Evolutionary conservation across 1,140 invertebrate genomes (phyloP).

Genomic region (Drosophila quadrilineata): DNA sequence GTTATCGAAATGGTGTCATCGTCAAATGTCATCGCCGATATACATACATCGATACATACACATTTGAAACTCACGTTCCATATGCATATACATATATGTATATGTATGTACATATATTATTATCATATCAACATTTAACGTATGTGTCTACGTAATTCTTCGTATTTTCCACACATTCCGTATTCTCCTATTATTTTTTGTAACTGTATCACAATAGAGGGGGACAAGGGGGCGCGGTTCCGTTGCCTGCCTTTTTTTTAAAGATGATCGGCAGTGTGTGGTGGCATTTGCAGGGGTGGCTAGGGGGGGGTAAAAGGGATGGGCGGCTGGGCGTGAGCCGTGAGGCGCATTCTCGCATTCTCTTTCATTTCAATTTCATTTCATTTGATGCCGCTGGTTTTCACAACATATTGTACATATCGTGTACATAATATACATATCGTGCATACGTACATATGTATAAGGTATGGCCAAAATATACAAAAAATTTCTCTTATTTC

Average conservation of each 20-base stretch:
- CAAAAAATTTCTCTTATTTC: too few relatives aligned
- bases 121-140: constrained; percentile 43
- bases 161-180: constrained; percentile 40
- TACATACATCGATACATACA: constrained; percentile 4
- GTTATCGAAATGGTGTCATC: constrained; percentile 14
- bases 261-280: too few relatives aligned
- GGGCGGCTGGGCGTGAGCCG: too few relatives aligned
- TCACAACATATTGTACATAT: too few relatives aligned
- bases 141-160: constrained; percentile 47
- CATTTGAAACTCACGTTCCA: not conserved
- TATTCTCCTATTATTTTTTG: constrained; percentile 20
- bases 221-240: too few relatives aligned
- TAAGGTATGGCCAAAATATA: constrained; percentile 26
- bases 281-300: too few relatives aligned
- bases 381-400: too few relatives aligned
- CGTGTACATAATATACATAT: too few relatives aligned
- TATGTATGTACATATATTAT: constrained; percentile 13
- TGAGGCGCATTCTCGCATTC: too few relatives aligned
- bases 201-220: constrained; percentile 49
- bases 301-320: too few relatives aligned
- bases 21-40: constrained; percentile 37
- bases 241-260: too few relatives aligned
- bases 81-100: constrained; percentile 7
- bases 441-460: too few relatives aligned
- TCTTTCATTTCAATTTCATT: constrained; percentile 9